Conservation (phyloP, 2,113 vertebrate genomes). For the Castor canadensis region DNA sequence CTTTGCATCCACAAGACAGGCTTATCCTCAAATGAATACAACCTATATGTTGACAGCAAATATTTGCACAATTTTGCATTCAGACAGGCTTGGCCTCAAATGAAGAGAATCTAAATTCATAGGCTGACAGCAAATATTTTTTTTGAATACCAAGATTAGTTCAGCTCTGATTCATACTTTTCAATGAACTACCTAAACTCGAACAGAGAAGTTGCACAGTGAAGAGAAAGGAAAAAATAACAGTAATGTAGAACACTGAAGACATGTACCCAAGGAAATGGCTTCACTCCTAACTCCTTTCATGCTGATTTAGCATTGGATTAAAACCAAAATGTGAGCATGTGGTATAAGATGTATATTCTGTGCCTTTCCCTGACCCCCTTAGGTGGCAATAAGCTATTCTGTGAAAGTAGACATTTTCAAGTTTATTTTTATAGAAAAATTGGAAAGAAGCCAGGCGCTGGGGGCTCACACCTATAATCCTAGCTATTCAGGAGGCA, state of each 20-base stretch:
- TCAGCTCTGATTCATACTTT: not conserved
- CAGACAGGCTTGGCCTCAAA: not conserved
- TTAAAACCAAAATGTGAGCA: not conserved
- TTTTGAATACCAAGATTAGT: not conserved
- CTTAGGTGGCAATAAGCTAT: not conserved
- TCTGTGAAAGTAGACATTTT: not conserved
- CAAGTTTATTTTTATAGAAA: conserved; percentile 14
- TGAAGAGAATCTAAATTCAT: not conserved
- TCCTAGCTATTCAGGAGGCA: too few relatives aligned
- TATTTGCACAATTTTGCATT: not conserved
- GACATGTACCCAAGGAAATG: not conserved
- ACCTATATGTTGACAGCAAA: not conserved
- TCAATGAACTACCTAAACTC: not conserved
- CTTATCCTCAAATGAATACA: not conserved
- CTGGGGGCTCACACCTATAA: too few relatives aligned
- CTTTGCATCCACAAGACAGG: not conserved
- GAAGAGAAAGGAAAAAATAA: not conserved
- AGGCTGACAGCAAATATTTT: not conserved
- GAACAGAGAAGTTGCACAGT: not conserved
- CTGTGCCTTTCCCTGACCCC: not conserved
- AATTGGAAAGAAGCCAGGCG: too few relatives aligned
- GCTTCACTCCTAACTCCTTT: not conserved
- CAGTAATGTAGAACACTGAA: not conserved
- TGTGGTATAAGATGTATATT: too few relatives aligned
- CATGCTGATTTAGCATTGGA: not conserved